phyloP scores from a whole-genome alignment of 2,888 invertebrate genomes.

The Tupiocoris notatus region DNA sequence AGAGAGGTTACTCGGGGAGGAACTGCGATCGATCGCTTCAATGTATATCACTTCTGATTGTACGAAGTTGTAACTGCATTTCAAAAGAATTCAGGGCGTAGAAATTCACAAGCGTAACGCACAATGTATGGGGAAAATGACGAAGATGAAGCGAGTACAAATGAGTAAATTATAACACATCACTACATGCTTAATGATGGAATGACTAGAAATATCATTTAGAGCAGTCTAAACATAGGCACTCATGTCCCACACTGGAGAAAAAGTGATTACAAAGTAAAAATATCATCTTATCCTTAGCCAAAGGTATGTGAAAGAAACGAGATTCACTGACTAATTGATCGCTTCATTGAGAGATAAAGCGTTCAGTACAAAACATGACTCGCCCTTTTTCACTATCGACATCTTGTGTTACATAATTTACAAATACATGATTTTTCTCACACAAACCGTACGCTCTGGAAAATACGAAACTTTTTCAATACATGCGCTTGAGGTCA shows the following conservation, averaged over 20 bases:
- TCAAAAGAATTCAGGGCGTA: neutral
- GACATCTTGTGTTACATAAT: too few species aligned
- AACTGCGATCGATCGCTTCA: too few species aligned
- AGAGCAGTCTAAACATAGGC: constrained; percentile 46
- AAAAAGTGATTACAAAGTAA: constrained; percentile 14
- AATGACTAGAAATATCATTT: constrained; percentile 45
- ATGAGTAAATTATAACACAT: constrained; percentile 20
- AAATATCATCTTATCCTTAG: constrained; percentile 12
- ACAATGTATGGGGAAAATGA: neutral
- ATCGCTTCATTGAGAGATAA: neutral
- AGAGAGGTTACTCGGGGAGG: too few species aligned
- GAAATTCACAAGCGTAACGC: neutral
- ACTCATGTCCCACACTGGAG: constrained; percentile 44
- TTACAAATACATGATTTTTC: too few species aligned
- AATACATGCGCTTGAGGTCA: too few species aligned
- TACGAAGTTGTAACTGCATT: too few species aligned
- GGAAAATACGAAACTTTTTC: too few species aligned
- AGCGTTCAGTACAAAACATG: neutral
- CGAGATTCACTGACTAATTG: neutral
- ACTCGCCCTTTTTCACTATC: too few species aligned
- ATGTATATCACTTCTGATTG: too few species aligned
- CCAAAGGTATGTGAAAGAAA: neutral
- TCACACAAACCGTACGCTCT: too few species aligned
- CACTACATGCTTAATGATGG: constrained; percentile 10
- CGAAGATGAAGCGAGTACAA: neutral